Evolutionary conservation across 2,888 invertebrate genomes (phyloP), one percentile per base, ranked within the genome.

Genomic region (Athalia circularis): DNA sequence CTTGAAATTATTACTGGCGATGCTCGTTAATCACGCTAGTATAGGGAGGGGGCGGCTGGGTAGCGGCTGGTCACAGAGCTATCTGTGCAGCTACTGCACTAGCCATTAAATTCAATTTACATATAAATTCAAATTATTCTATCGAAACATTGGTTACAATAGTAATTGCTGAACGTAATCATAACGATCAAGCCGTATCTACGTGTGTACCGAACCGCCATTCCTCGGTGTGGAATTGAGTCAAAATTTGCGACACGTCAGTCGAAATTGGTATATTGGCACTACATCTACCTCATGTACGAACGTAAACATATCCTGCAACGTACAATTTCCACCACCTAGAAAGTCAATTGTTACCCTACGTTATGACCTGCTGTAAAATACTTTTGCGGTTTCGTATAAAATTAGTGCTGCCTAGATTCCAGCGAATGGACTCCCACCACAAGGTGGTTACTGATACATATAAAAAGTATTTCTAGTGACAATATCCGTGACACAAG

Each of bases 41-140:
- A 15, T 45, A 80, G 29, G 80, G 82, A 84, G 84, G 79, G 80
- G 79, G 79, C 72, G 81, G 57, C 61, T 70, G 65, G 54, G 64
- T 76, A 77, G 13, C 78, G 72, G 70, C 64, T 68, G 67, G 68
- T 68, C 45, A 43, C n/a, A 61, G 67, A 84, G 85, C 86, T 88
- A 88, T 87, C 87, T 86, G 83, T 83, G 84, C 29, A 29, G 29
- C 81, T 82, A 84, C 81, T 82, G 85, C 81, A 80, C 82, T 81
- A 83, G 80, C 82, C 85, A 86, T 88, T 87, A 88, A 87, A 88
- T 88, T 87, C 87, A 88, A 88, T 88, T 88, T 88, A 87, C 88
- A 88, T 88, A 87, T 87, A 87, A 88, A 88, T 88, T 85, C 85
- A 85, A 87, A 88, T 88, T 86, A 87, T 87, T 87, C 85, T 83